Percentiles rank a stretch among this genome's conserved stretches.
phyloP scores from a whole-genome alignment of 2,888 invertebrate genomes.

The Melolontha melolontha region DNA sequence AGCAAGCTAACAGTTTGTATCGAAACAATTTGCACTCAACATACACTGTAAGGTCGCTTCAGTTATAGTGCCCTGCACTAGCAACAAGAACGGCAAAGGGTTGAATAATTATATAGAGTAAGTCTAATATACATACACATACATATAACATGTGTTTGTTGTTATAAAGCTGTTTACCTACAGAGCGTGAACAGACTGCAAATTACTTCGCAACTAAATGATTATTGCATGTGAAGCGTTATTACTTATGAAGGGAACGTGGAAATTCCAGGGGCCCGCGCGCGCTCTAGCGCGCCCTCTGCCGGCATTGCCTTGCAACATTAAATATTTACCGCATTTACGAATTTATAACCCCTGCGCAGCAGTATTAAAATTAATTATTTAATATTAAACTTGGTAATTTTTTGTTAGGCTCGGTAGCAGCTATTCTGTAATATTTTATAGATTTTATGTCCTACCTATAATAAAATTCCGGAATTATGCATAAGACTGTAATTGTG shows the following conservation, averaged over 20 bases:
- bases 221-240: constrained; percentile 64
- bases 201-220: constrained; percentile 63
- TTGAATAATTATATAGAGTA: constrained; percentile 53
- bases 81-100: constrained; percentile 31
- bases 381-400: constrained; percentile 72
- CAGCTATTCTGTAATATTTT: constrained; percentile 55
- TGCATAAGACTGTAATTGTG: constrained; percentile 59
- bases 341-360: constrained; percentile 65
- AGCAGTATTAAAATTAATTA: constrained; percentile 72
- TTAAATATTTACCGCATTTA: constrained; percentile 64
- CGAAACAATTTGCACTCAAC: constrained; percentile 27
- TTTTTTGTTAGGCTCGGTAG: constrained; percentile 64
- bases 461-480: constrained; percentile 60
- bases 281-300: constrained; percentile 38
- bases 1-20: constrained; percentile 16
- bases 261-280: constrained; percentile 59
- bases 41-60: not conserved
- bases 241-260: constrained; percentile 60
- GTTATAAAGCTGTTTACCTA: constrained; percentile 61
- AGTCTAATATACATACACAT: constrained; percentile 57
- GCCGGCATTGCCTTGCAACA: constrained; percentile 58
- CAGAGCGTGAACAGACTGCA: constrained; percentile 57
- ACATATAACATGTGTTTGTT: constrained; percentile 58
- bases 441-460: constrained; percentile 57
- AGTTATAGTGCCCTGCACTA: not conserved